These are phyloP conservation scores for Zygogramma bicolorata DNA, from an alignment of 2,888 invertebrate species.

Conservation along the genomic window DNA sequence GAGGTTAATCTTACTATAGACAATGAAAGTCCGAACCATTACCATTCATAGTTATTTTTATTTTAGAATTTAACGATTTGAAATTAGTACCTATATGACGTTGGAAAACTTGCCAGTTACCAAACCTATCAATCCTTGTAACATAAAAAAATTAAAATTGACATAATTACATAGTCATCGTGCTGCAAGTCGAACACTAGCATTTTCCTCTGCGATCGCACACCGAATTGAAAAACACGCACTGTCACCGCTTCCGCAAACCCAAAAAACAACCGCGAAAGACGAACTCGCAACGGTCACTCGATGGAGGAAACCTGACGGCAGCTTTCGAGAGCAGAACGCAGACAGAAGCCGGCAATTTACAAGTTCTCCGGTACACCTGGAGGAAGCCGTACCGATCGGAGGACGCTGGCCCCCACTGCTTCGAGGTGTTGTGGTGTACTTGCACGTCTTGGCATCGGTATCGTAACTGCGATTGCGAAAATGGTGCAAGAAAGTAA, in stretches of 20 bases:
- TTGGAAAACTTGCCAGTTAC: too few species aligned
- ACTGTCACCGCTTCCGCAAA: background rate
- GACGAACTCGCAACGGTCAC: slow-evolving; percentile 20
- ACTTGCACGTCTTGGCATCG: background rate
- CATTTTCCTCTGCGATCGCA: slow-evolving; percentile 50
- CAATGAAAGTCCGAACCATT: too few species aligned
- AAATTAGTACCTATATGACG: too few species aligned
- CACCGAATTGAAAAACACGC: slow-evolving; percentile 5
- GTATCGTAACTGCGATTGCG: background rate
- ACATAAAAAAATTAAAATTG: background rate
- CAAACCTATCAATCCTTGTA: too few species aligned
- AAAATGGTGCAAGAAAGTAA: background rate
- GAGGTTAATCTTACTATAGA: too few species aligned
- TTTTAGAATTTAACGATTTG: too few species aligned
- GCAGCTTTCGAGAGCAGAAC: background rate
- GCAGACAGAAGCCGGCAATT: background rate
- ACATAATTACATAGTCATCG: slow-evolving; percentile 60
- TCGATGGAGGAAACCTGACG: background rate
- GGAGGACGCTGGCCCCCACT: background rate
- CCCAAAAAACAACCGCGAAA: slow-evolving; percentile 30
- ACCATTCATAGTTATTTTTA: too few species aligned
- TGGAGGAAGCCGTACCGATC: background rate
- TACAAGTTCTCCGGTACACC: background rate
- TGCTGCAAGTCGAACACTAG: slow-evolving; percentile 60
- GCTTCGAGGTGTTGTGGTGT: background rate